Evolutionary conservation across 2,113 vertebrate species (phyloP).

Genomic region (Phocoena phocoena): DNA sequence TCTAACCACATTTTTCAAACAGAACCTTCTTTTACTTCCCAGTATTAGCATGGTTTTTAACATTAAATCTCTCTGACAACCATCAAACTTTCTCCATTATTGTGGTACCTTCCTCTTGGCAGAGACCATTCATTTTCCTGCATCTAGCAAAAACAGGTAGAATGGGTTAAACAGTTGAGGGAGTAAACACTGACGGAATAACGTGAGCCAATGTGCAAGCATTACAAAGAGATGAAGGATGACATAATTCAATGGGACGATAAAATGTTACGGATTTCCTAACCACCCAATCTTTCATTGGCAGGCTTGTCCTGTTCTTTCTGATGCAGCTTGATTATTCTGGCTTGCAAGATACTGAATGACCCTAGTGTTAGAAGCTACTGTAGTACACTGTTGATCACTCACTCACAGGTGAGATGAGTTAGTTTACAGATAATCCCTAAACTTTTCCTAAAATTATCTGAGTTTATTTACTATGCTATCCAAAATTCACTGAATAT

Average conservation of each 20-base stretch:
- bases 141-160: constrained; percentile 61
- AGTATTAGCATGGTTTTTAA: neutral
- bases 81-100: neutral
- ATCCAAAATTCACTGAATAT: neutral
- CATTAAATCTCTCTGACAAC: neutral
- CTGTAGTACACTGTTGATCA: neutral
- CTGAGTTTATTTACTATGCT: neutral
- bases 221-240: constrained; percentile 77
- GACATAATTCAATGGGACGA: constrained; percentile 74
- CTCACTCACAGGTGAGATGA: neutral
- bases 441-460: neutral
- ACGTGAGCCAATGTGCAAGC: constrained; percentile 60
- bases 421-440: neutral
- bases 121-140: constrained; percentile 58
- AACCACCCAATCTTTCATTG: constrained; percentile 75
- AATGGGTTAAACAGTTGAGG: constrained; percentile 61
- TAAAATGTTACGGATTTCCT: constrained; percentile 81
- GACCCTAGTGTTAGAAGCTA: constrained; percentile 47
- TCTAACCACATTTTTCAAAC: neutral
- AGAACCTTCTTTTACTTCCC: neutral
- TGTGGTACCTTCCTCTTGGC: neutral
- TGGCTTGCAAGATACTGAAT: constrained; percentile 8
- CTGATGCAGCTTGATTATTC: constrained; percentile 57
- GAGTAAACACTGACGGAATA: constrained; percentile 70
- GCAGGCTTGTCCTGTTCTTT: constrained; percentile 66